A percentile compares a stretch with the other conserved stretches of the same genome.
Conservation (phyloP, 1,140 invertebrate genomes). For the Drosophila obscura region DNA sequence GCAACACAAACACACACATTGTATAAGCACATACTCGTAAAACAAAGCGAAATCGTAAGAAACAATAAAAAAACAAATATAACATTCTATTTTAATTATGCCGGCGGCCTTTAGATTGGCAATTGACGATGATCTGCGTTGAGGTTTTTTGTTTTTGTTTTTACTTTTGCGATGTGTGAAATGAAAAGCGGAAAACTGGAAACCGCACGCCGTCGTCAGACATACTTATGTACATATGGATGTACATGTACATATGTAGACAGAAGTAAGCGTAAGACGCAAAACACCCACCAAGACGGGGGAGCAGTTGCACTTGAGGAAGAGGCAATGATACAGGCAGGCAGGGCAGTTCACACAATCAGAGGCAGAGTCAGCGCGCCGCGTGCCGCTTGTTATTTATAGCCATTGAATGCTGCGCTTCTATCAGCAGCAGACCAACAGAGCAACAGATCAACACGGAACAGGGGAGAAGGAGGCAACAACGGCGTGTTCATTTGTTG, state of each 20-base stretch:
- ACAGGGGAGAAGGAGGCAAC: constrained; percentile 10
- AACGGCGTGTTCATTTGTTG: constrained; percentile 28
- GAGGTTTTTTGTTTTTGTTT: constrained; percentile 33
- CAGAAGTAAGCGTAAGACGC: constrained; percentile 39
- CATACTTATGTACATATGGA: constrained; percentile 13
- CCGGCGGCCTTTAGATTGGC: constrained; percentile 73
- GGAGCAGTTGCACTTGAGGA: neutral
- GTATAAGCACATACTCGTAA: constrained; percentile 8
- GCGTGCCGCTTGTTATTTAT: constrained; percentile 78
- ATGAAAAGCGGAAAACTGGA: constrained; percentile 70
- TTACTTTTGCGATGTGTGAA: constrained; percentile 15
- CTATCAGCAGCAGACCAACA: constrained; percentile 39
- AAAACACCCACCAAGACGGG: constrained; percentile 61
- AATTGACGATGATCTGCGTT: constrained; percentile 64
- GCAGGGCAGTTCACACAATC: constrained; percentile 44
- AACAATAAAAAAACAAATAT: neutral
- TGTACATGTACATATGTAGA: too few relatives aligned
- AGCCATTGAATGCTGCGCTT: constrained; percentile 54
- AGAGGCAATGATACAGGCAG: constrained; percentile 1
- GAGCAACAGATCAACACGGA: constrained; percentile 1
- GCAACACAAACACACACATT: neutral
- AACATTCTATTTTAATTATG: constrained; percentile 73
- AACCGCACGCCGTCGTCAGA: constrained; percentile 41
- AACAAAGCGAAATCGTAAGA: constrained; percentile 31
- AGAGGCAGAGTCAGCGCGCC: constrained; percentile 40